Evolutionary conservation across 2,797 vertebrate species (phyloP).

Genomic region (Ambastaia sidthimunki): DNA sequence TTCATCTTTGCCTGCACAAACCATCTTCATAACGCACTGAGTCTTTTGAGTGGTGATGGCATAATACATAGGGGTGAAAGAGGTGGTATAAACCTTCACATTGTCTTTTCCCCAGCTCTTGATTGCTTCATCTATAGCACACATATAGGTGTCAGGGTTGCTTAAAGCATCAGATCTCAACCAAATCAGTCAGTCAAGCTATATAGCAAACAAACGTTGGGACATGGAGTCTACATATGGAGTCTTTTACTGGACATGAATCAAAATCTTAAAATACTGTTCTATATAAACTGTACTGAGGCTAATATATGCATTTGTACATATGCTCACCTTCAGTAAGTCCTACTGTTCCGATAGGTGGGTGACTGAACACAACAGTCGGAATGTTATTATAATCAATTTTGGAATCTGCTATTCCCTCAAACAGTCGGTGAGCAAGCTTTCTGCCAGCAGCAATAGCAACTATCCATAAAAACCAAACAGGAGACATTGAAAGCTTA

Average conservation of each 20-base stretch:
- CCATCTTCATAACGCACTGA: conserved; percentile 94
- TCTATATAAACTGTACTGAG: background rate
- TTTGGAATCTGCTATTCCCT: conserved; percentile 85
- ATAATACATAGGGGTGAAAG: conserved; percentile 92
- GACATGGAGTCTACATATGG: too few relatives aligned
- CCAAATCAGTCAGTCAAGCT: too few relatives aligned
- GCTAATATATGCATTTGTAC: background rate
- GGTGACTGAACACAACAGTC: conserved; percentile 95
- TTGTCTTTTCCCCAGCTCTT: conserved; percentile 82
- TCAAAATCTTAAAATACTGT: background rate
- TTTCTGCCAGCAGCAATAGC: conserved; percentile 94
- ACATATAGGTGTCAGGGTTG: background rate
- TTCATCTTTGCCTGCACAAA: conserved; percentile 88
- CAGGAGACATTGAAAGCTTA: background rate
- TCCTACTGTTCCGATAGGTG: conserved; percentile 92
- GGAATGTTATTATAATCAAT: conserved; percentile 91
- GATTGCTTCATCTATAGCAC: conserved; percentile 85
- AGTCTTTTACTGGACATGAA: too few relatives aligned
- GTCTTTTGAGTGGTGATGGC: conserved; percentile 90
- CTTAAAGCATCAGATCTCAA: background rate
- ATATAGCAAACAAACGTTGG: too few relatives aligned
- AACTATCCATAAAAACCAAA: conserved; percentile 74
- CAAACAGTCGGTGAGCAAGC: conserved; percentile 92
- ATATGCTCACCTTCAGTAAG: conserved; percentile 87
- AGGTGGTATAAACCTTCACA: conserved; percentile 87